phyloP scores from a whole-genome alignment of 2,888 invertebrate species.

The Elmis aenea region DNA sequence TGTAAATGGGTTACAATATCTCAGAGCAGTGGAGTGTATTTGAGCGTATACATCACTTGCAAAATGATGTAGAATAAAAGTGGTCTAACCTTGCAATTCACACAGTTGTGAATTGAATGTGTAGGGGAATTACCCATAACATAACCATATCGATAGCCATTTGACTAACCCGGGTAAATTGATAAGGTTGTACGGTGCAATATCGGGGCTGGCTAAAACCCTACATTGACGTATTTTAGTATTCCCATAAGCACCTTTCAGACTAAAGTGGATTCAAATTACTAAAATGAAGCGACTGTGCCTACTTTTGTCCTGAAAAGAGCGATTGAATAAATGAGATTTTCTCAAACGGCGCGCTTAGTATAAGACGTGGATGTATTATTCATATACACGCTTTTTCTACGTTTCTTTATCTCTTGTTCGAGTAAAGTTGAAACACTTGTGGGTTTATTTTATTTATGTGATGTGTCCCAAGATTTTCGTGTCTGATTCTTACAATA shows the following conservation, averaged over 20 bases:
- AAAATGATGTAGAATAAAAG: no score
- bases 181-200: constrained; percentile 17
- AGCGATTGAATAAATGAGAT: constrained; percentile 42
- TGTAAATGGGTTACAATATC: no score
- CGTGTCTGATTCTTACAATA: constrained; percentile 5
- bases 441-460: constrained; percentile 8
- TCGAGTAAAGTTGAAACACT: constrained; percentile 8
- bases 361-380: constrained; percentile 16
- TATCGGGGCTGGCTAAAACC: constrained; percentile 11
- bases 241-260: constrained; percentile 19
- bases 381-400: constrained; percentile 16
- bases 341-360: constrained; percentile 26
- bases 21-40: no score
- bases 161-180: constrained; percentile 15
- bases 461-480: constrained; percentile 5
- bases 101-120: constrained; percentile 13
- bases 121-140: constrained; percentile 16
- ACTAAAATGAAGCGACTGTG: constrained; percentile 20
- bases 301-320: constrained; percentile 28
- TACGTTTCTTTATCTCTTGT: constrained; percentile 10
- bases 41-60: no score
- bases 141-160: constrained; percentile 17
- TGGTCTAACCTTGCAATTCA: no score
- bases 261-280: constrained; percentile 22
- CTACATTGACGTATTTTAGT: constrained; percentile 14